These are phyloP conservation scores for Branchinecta sandiegonensis DNA, from an alignment of 2,888 invertebrate genomes.

Conservation along the genomic window DNA sequence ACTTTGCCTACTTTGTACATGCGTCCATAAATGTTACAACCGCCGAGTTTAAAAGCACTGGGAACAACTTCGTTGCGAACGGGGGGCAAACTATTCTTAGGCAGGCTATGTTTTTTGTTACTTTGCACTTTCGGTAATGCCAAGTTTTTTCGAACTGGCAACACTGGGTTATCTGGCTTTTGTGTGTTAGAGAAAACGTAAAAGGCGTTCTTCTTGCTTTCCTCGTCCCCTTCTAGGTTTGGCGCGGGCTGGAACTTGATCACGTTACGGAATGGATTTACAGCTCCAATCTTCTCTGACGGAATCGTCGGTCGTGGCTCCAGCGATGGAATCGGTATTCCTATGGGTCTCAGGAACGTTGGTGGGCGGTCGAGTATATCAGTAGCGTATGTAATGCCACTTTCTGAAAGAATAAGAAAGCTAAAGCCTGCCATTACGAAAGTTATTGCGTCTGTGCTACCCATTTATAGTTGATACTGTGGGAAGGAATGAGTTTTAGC, in stretches of 20 bases:
- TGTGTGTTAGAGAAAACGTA: slow-evolving; percentile 19
- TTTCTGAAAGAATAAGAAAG: slow-evolving; percentile 19
- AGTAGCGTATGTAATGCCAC: slow-evolving; percentile 20
- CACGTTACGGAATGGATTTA: slow-evolving; percentile 32
- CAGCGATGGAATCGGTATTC: slow-evolving; percentile 22
- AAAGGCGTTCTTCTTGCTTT: slow-evolving; percentile 13
- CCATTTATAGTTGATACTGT: no score
- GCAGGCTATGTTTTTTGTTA: slow-evolving; percentile 23
- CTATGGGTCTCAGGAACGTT: slow-evolving; percentile 12
- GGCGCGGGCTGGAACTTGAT: slow-evolving; percentile 40
- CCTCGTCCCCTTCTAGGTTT: not conserved
- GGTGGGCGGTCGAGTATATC: not conserved
- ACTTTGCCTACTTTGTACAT: slow-evolving; percentile 72
- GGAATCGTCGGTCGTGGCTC: slow-evolving; percentile 25
- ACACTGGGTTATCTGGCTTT: slow-evolving; percentile 21
- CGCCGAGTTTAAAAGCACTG: slow-evolving; percentile 50
- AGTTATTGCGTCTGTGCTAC: no score
- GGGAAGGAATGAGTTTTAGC: no score
- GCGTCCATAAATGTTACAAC: slow-evolving; percentile 75
- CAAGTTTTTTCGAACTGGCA: slow-evolving; percentile 26
- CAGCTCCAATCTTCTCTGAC: slow-evolving; percentile 29
- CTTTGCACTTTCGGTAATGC: slow-evolving; percentile 25
- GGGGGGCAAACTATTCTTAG: not conserved
- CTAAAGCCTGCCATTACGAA: slow-evolving; percentile 10
- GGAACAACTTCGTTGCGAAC: slow-evolving; percentile 18